Percentiles rank a stretch among this genome's conserved stretches.
Evolutionary conservation across 2,113 vertebrate genomes (phyloP).

Genomic region (Danionella cerebrum): DNA sequence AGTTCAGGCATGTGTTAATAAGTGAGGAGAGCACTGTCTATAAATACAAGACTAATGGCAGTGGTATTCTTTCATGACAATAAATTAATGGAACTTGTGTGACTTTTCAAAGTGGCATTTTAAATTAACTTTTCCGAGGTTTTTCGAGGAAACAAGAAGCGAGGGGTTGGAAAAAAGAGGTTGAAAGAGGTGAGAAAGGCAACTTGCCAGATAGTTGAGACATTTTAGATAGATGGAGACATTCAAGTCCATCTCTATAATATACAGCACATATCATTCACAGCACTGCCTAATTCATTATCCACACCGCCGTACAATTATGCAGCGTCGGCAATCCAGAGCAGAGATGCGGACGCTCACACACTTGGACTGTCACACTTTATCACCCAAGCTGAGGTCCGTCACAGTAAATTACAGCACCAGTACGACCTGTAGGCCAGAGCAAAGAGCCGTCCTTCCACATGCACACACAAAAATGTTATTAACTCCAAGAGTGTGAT

Average conservation of each 20-base stretch:
- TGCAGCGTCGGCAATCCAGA: slow-evolving; percentile 34
- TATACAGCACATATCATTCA: slow-evolving; percentile 39
- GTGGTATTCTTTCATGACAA: slow-evolving; percentile 19
- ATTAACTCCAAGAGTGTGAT: background rate
- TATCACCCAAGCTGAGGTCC: slow-evolving; percentile 37
- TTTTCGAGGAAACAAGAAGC: background rate
- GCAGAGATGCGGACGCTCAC: slow-evolving; percentile 21
- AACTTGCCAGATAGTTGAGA: slow-evolving; percentile 22
- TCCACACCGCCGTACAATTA: slow-evolving; percentile 38
- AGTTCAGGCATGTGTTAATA: slow-evolving; percentile 9
- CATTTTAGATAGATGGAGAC: slow-evolving; percentile 20
- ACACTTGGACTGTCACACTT: slow-evolving; percentile 31
- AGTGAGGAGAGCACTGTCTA: slow-evolving; percentile 1
- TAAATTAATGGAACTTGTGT: slow-evolving; percentile 8
- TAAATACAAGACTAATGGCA: slow-evolving; percentile 19
- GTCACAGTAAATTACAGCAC: slow-evolving; percentile 38
- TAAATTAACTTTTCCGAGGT: background rate
- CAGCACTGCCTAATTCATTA: slow-evolving; percentile 36
- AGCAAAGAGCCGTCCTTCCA: slow-evolving; percentile 1
- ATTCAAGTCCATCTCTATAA: slow-evolving; percentile 29
- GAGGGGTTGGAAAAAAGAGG: slow-evolving; percentile 36
- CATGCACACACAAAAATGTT: background rate
- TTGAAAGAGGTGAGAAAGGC: slow-evolving; percentile 27
- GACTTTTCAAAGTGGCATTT: slow-evolving; percentile 1
- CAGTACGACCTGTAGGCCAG: slow-evolving; percentile 31